Evolutionary conservation across 2,797 vertebrate species (phyloP).

Genomic region (Peromyscus melanophrys): DNA sequence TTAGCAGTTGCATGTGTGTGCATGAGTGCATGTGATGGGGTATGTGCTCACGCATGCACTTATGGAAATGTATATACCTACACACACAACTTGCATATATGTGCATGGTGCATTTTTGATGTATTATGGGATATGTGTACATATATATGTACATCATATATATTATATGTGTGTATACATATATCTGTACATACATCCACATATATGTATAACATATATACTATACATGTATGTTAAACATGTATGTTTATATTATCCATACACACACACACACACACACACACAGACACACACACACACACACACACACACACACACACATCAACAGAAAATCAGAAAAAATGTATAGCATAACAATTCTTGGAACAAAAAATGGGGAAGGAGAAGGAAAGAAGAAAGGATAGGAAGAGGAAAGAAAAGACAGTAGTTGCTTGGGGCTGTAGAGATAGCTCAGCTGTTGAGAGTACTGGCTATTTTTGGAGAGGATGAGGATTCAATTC

Average conservation of each 20-base stretch:
- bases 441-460: not conserved
- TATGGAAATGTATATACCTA: not conserved
- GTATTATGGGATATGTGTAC: not conserved
- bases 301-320: not conserved
- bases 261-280: not conserved
- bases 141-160: not conserved
- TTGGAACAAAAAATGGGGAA: not conserved
- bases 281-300: not conserved
- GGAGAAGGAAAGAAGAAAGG: not conserved
- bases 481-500: too few relatives aligned
- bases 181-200: not conserved
- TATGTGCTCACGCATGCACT: not conserved
- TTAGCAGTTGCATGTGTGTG: not conserved
- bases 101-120: not conserved
- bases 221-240: not conserved
- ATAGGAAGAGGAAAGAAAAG: not conserved
- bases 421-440: too few relatives aligned
- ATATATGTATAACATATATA: not conserved
- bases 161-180: not conserved
- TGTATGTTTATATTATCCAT: not conserved
- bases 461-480: not conserved
- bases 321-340: not conserved
- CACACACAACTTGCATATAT: not conserved
- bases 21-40: not conserved
- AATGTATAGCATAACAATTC: slow-evolving; percentile 52